Percentiles rank a stretch among this genome's conserved stretches.
These are phyloP conservation scores for Acomys russatus DNA, from an alignment of 2,797 vertebrate species.

Conservation along the genomic window DNA sequence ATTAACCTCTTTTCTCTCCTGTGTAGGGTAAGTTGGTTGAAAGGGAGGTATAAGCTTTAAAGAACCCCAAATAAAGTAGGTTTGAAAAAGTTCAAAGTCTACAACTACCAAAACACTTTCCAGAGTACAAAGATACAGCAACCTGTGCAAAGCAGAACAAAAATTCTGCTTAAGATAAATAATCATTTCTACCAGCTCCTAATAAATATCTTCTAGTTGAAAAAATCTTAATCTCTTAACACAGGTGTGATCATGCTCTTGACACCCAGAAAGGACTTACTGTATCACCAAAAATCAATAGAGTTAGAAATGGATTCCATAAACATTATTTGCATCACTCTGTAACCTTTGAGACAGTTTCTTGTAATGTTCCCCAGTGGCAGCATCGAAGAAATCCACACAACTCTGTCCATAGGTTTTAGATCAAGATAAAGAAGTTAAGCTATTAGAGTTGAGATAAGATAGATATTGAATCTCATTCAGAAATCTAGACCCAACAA, in stretches of 20 bases:
- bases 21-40: no score
- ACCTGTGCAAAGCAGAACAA: neutral
- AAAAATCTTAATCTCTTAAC: constrained; percentile 53
- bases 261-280: constrained; percentile 57
- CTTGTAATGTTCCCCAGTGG: constrained; percentile 8
- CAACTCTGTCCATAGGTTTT: neutral
- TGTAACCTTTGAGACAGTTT: constrained; percentile 54
- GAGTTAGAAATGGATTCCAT: constrained; percentile 65
- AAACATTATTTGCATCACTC: constrained; percentile 59
- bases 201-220: constrained; percentile 42
- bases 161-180: constrained; percentile 50
- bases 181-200: constrained; percentile 49
- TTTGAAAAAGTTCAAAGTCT: no score
- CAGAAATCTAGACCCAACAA: no score
- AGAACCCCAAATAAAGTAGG: no score
- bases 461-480: no score
- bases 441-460: no score
- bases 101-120: constrained; percentile 14
- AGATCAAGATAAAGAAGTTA: no score
- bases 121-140: neutral
- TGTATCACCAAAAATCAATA: constrained; percentile 65
- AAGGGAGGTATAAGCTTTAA: no score
- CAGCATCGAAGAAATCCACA: neutral
- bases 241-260: neutral
- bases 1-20: no score